Conservation (phyloP, 2,888 invertebrate species). For the Pandemis cinnamomeana region DNA sequence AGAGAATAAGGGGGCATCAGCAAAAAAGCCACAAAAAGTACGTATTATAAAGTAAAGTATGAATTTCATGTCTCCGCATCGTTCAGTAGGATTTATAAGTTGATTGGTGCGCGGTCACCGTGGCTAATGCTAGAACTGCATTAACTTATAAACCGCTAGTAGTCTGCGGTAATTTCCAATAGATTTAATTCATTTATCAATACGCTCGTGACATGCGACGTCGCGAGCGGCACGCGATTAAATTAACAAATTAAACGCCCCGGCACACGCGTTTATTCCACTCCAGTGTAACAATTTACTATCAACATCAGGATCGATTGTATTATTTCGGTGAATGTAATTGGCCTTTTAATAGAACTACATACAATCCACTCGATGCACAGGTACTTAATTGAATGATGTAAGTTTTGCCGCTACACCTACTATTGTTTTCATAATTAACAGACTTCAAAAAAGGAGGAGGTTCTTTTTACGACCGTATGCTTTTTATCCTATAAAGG, state of each 20-base stretch:
- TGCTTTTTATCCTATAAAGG: too few relatives aligned
- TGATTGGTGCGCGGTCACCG: neutral
- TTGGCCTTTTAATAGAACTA: constrained; percentile 19
- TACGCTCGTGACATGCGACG: constrained; percentile 26
- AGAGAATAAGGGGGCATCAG: constrained; percentile 16
- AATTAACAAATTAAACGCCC: constrained; percentile 32
- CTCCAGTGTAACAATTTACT: constrained; percentile 19
- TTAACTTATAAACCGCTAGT: constrained; percentile 7
- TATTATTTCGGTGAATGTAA: constrained; percentile 12
- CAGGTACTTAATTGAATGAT: neutral
- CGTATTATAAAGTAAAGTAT: neutral
- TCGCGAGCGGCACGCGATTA: constrained; percentile 31
- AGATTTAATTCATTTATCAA: constrained; percentile 15
- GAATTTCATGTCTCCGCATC: neutral
- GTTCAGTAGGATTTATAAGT: neutral
- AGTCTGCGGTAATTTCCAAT: constrained; percentile 20
- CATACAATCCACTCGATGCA: neutral
- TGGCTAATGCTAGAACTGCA: neutral
- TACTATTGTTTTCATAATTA: neutral
- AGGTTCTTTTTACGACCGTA: too few relatives aligned
- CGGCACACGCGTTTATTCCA: constrained; percentile 12
- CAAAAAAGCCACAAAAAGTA: constrained; percentile 1
- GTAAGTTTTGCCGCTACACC: neutral
- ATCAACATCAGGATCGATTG: constrained; percentile 17
- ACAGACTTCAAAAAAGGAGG: too few relatives aligned